Evolutionary conservation across 1,140 invertebrate genomes (phyloP), one percentile per base, ranked within the genome.

Genomic region (Homarus americanus): DNA sequence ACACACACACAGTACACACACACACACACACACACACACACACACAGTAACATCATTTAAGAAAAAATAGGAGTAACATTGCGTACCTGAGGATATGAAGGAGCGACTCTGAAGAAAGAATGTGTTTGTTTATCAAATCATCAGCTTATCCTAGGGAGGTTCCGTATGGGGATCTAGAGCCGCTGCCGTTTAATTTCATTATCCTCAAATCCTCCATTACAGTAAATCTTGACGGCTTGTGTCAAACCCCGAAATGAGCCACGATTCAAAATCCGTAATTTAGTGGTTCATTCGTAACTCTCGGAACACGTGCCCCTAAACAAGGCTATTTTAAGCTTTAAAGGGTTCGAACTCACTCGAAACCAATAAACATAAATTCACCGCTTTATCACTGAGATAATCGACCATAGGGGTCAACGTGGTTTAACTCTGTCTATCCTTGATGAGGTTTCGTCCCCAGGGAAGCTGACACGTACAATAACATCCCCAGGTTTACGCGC

Each of bases 171-270:
- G 63, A 69, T 69, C 28, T 5, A 69, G 12, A 69, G n/a, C 63
- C 79, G 36, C 24, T 53, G 20, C 49, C 41, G 79, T 82, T 82
- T 82, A 58, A 82, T 82, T 82, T 82, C 79, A 82, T 82, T 82
- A 82, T n/a, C 41, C 28, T 63, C n/a, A 36, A 63, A 82, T 82
- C 79, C 79, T 36, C 79, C 24, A 63, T 82, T 53, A 53, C 32
- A 44, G 41, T 80, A 80, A 80, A 80, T 82, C 79, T 32, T 63
- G 79, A 63, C 36, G 79, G 34, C 49, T 38, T 63, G 24, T 82
- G 40, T n/a, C 79, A 12, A 63, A n/a, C 32, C 79, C 79, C 24
- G 32, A 82, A 63, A 63, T 82, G 79, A 82, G 36, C 79, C 44
- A n/a, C 12, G 53, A 4, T 63, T 82, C 63, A 28, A 53, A 34